phyloP scores from a whole-genome alignment of 2,888 invertebrate genomes.

The Cosmia pyralina region DNA sequence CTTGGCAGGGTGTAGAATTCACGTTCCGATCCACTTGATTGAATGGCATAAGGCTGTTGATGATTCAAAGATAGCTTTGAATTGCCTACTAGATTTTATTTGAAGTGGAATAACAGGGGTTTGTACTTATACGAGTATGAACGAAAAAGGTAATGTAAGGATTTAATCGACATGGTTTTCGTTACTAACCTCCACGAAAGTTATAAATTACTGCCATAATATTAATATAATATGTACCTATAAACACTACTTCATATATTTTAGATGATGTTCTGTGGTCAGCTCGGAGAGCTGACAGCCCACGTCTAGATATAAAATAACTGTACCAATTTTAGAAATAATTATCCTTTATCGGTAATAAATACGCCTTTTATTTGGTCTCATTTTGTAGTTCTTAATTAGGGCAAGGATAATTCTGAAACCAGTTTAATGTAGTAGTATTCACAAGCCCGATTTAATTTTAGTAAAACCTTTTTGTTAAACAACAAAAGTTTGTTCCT shows the following conservation, averaged over 20 bases:
- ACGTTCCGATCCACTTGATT: slow-evolving; percentile 50
- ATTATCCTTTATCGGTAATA: neutral
- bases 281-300: neutral
- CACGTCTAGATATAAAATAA: neutral
- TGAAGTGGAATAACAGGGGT: slow-evolving; percentile 16
- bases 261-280: neutral
- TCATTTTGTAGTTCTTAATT: slow-evolving; percentile 12
- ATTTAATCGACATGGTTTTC: neutral
- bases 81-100: slow-evolving; percentile 17
- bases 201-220: neutral
- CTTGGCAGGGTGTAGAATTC: slow-evolving; percentile 41
- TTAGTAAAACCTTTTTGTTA: slow-evolving; percentile 37
- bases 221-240: too few species aligned
- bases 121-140: neutral
- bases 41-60: slow-evolving; percentile 17
- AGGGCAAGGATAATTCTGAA: slow-evolving; percentile 6
- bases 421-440: slow-evolving; percentile 1
- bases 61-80: slow-evolving; percentile 28
- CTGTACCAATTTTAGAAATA: neutral
- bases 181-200: neutral
- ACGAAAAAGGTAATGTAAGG: neutral
- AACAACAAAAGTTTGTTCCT: slow-evolving; percentile 68
- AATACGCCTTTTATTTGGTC: too few species aligned
- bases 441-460: slow-evolving; percentile 13
- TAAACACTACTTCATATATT: neutral